Evolutionary conservation across 2,797 vertebrate species (phyloP).

Genomic region (Eleutherodactylus coqui): DNA sequence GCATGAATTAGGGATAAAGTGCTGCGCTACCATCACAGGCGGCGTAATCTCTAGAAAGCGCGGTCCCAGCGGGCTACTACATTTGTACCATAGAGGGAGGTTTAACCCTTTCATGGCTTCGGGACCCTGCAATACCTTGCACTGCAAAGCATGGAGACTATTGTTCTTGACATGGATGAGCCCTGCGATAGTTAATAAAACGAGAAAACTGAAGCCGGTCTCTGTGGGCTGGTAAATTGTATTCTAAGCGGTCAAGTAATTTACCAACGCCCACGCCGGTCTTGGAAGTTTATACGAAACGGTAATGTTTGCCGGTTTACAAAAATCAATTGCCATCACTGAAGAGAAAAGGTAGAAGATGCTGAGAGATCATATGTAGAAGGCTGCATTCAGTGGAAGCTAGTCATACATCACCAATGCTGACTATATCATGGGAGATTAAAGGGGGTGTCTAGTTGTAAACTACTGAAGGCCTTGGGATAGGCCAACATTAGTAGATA

Average conservation of each 20-base stretch:
- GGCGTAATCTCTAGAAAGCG: neutral
- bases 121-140: slow-evolving; percentile 31
- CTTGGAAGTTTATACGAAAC: neutral
- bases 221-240: slow-evolving; percentile 35
- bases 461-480: too few relatives aligned
- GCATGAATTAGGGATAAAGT: slow-evolving; percentile 46
- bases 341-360: slow-evolving; percentile 5
- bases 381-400: neutral
- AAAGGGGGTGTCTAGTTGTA: too few relatives aligned
- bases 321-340: neutral
- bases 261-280: slow-evolving; percentile 31
- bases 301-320: slow-evolving; percentile 5
- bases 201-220: neutral
- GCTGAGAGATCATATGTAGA: neutral
- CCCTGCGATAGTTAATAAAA: neutral
- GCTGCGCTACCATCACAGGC: slow-evolving; percentile 22
- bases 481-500: too few relatives aligned
- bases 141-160: slow-evolving; percentile 19
- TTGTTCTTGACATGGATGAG: neutral
- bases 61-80: neutral
- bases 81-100: neutral
- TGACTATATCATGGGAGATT: slow-evolving; percentile 7
- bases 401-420: neutral
- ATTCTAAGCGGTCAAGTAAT: slow-evolving; percentile 24
- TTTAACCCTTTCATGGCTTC: neutral